Evolutionary conservation across 2,113 vertebrate genomes (phyloP).

Genomic region (Smithornis capensis): DNA sequence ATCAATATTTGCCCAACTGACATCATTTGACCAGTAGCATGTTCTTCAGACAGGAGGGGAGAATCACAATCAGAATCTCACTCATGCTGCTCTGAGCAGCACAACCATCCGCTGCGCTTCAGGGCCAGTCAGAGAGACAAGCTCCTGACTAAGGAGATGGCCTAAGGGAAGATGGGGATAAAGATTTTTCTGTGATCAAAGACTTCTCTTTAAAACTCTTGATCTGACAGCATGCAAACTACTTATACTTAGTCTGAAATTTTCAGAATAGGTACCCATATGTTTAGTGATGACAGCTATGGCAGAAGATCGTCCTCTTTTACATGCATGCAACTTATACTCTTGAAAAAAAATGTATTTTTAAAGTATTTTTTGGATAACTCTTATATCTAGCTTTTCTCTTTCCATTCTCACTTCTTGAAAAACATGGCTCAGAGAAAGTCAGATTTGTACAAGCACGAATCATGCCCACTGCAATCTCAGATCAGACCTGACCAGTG

Average conservation of each 20-base stretch:
- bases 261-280: neutral
- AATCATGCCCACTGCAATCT: neutral
- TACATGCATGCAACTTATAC: neutral
- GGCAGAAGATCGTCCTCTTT: neutral
- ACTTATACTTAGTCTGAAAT: neutral
- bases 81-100: neutral
- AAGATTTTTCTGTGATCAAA: neutral
- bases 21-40: neutral
- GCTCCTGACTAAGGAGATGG: neutral
- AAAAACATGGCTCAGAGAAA: neutral
- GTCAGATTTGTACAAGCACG: neutral
- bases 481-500: neutral
- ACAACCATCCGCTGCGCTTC: neutral
- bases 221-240: neutral
- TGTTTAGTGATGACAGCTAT: neutral
- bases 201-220: neutral
- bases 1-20: neutral
- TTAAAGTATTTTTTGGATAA: neutral
- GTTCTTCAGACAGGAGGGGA: neutral
- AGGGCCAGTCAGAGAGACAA: neutral
- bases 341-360: neutral
- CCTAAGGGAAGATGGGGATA: neutral
- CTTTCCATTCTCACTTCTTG: neutral
- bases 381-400: neutral
- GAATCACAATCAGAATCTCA: neutral